phyloP scores from a whole-genome alignment of 2,888 invertebrate species.

The Stenolophus ochropezus region DNA sequence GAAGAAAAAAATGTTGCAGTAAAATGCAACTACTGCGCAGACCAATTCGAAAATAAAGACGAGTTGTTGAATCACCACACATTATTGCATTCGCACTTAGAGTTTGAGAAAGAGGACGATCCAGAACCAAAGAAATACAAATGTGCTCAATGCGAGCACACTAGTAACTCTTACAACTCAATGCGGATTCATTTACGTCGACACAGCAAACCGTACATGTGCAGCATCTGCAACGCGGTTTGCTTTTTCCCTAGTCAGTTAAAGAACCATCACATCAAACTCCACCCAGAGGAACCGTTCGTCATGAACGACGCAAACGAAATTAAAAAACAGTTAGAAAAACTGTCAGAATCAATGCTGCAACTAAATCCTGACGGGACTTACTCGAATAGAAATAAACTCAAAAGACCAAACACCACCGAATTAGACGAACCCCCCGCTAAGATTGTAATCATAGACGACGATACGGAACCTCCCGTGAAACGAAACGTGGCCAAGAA shows the following conservation, averaged over 20 bases:
- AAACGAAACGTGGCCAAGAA: conserved; percentile 70
- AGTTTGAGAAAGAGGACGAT: conserved; percentile 65
- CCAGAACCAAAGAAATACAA: conserved; percentile 66
- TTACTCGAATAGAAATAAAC: conserved; percentile 47
- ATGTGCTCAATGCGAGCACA: conserved; percentile 72
- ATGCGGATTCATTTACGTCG: conserved; percentile 72
- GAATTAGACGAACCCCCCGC: conserved; percentile 48
- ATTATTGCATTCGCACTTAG: conserved; percentile 70
- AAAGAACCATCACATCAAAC: conserved; percentile 67
- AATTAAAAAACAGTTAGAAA: conserved; percentile 54
- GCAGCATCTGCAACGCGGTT: conserved; percentile 70
- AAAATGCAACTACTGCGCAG: conserved; percentile 68
- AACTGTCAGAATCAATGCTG: conserved; percentile 55
- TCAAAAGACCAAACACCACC: conserved; percentile 37
- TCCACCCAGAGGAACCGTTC: conserved; percentile 68
- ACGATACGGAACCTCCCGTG: background rate
- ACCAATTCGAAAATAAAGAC: conserved; percentile 67
- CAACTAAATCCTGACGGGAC: conserved; percentile 9
- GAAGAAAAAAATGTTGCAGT: conserved; percentile 57
- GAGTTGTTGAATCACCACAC: conserved; percentile 70
- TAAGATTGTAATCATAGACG: conserved; percentile 1
- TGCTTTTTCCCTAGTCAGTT: conserved; percentile 68
- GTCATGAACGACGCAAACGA: conserved; percentile 61
- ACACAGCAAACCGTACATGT: conserved; percentile 72
- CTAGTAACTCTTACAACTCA: conserved; percentile 65